Evolutionary conservation across 1,140 invertebrate genomes (phyloP).

Genomic region (Doryteuthis pealeii): DNA sequence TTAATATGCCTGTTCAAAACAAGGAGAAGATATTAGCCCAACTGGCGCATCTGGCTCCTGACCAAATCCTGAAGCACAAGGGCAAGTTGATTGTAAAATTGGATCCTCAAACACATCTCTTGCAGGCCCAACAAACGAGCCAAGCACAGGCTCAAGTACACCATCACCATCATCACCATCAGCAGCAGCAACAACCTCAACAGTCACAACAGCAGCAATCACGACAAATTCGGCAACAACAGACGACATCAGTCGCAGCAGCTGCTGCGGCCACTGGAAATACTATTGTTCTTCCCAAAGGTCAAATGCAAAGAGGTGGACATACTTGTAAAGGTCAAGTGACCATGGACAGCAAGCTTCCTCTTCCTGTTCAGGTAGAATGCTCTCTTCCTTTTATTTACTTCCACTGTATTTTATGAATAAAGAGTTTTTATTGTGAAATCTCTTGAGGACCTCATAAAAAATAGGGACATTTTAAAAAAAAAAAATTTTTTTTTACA

Average conservation of each 20-base stretch:
- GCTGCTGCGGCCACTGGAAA: slow-evolving; percentile 25
- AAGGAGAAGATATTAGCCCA: slow-evolving; percentile 44
- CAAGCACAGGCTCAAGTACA: slow-evolving; percentile 31
- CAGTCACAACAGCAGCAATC: slow-evolving; percentile 15
- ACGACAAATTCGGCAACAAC: slow-evolving; percentile 23
- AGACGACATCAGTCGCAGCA: slow-evolving; percentile 30
- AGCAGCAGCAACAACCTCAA: not conserved
- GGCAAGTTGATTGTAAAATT: slow-evolving; percentile 36
- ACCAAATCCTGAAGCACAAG: slow-evolving; percentile 44
- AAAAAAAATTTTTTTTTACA: too few species aligned
- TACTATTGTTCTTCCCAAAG: not conserved
- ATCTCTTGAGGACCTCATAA: too few species aligned
- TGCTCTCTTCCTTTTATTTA: not conserved
- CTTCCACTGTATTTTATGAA: too few species aligned
- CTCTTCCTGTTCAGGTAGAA: slow-evolving; percentile 22
- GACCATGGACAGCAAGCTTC: slow-evolving; percentile 21
- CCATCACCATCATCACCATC: slow-evolving; percentile 6
- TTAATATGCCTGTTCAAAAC: slow-evolving; percentile 43
- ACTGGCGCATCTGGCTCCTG: slow-evolving; percentile 44
- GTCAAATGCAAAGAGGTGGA: not conserved
- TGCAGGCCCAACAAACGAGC: slow-evolving; percentile 25
- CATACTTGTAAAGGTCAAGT: slow-evolving; percentile 16
- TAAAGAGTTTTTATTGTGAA: too few species aligned
- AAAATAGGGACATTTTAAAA: too few species aligned
- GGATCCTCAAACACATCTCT: slow-evolving; percentile 32